A percentile compares a stretch with the other conserved stretches of the same genome.
These are phyloP conservation scores for Progne subis DNA, from an alignment of 2,113 vertebrate species.

Conservation along the genomic window DNA sequence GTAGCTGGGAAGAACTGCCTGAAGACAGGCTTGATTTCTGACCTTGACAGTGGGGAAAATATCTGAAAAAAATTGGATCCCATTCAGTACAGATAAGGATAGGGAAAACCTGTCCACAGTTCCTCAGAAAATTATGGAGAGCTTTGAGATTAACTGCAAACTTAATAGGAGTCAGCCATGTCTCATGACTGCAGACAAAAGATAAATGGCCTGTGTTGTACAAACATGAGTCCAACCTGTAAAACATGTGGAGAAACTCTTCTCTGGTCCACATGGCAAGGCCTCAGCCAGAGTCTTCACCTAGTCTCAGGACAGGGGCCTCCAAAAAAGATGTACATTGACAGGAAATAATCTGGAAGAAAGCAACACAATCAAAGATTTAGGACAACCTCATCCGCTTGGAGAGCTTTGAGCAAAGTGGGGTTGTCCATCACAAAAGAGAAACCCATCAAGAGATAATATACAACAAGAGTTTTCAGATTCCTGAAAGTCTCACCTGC, in stretches of 20 bases:
- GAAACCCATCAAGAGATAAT: background rate
- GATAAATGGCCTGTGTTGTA: background rate
- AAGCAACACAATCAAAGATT: background rate
- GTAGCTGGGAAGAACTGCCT: background rate
- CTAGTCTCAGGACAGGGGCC: background rate
- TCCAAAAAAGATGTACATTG: background rate
- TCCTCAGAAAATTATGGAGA: background rate
- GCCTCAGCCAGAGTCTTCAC: background rate
- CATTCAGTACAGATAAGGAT: conserved; percentile 9
- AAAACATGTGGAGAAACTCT: background rate
- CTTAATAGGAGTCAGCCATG: background rate
- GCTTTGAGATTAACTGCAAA: background rate
- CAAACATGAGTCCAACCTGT: background rate
- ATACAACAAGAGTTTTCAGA: background rate
- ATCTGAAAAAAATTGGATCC: background rate
- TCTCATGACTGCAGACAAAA: background rate
- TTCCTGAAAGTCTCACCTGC: background rate
- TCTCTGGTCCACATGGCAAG: background rate
- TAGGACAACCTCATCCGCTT: background rate
- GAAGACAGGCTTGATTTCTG: conserved; percentile 39
- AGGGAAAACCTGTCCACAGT: background rate
- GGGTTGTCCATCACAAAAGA: background rate
- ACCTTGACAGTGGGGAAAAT: background rate
- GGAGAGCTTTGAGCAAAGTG: background rate
- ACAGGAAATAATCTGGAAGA: background rate